Percentiles rank a stretch among this genome's conserved stretches.
phyloP scores from a whole-genome alignment of 2,888 invertebrate species.

The Aphodius sticticus region DNA sequence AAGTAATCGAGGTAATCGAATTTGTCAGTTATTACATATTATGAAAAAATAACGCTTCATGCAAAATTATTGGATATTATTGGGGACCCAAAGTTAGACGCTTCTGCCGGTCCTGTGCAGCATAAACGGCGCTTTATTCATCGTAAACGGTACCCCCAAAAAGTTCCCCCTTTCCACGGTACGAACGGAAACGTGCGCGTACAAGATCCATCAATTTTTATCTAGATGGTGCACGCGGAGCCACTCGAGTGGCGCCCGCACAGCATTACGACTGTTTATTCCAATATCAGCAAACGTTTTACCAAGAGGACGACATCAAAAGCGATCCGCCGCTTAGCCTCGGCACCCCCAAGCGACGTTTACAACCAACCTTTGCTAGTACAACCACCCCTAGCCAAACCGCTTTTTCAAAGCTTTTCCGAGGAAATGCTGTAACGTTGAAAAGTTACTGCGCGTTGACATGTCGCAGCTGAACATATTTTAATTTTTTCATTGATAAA shows the following conservation, averaged over 20 bases:
- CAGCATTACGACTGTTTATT: constrained; percentile 4
- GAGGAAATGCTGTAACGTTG: neutral
- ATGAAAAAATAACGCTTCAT: too few relatives aligned
- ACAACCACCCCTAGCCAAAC: neutral
- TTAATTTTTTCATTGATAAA: neutral
- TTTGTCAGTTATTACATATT: too few relatives aligned
- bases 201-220: constrained; percentile 4
- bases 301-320: constrained; percentile 4
- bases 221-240: neutral
- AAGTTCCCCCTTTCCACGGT: neutral
- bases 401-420: neutral
- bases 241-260: neutral
- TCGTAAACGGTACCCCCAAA: neutral
- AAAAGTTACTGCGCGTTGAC: neutral
- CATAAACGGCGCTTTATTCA: neutral
- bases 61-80: too few relatives aligned
- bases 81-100: too few relatives aligned
- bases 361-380: neutral
- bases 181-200: neutral
- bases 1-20: too few relatives aligned
- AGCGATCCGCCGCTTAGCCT: neutral
- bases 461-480: neutral
- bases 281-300: constrained; percentile 4
- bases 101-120: neutral
- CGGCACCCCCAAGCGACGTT: neutral